phyloP scores from a whole-genome alignment of 2,113 vertebrate species.

The Stegostoma tigrinum region DNA sequence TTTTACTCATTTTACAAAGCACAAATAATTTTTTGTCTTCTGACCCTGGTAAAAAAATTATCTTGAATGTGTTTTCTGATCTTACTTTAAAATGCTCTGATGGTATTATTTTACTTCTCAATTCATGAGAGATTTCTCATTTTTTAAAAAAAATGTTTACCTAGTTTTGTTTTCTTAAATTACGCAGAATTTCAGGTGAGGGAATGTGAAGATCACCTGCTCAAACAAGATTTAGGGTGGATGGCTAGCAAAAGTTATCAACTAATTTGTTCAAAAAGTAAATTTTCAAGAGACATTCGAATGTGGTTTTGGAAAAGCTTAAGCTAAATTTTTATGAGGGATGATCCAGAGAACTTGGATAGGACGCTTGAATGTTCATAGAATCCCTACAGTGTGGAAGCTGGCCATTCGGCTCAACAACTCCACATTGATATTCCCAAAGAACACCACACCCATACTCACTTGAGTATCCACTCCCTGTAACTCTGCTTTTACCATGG shows the following conservation, averaged over 20 bases:
- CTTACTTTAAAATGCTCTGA: background rate
- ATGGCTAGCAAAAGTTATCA: background rate
- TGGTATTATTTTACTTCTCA: background rate
- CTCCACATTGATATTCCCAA: no score
- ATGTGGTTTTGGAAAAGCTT: background rate
- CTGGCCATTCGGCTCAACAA: no score
- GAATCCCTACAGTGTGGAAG: no score
- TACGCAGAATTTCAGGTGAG: background rate
- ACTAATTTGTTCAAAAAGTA: background rate
- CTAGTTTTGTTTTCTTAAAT: background rate
- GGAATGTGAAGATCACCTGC: background rate
- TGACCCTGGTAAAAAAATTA: background rate
- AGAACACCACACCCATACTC: no score
- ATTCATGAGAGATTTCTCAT: background rate
- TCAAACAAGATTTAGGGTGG: background rate
- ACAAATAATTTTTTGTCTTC: background rate
- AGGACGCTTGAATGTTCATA: background rate
- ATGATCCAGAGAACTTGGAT: background rate
- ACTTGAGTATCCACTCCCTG: no score
- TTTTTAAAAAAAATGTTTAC: background rate
- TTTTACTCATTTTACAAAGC: background rate
- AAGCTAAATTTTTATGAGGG: background rate
- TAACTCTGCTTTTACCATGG: no score
- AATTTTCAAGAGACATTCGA: background rate
- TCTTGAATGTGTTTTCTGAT: conserved; percentile 2